Conservation (phyloP, 2,888 invertebrate genomes). For the Dryobota labecula region DNA sequence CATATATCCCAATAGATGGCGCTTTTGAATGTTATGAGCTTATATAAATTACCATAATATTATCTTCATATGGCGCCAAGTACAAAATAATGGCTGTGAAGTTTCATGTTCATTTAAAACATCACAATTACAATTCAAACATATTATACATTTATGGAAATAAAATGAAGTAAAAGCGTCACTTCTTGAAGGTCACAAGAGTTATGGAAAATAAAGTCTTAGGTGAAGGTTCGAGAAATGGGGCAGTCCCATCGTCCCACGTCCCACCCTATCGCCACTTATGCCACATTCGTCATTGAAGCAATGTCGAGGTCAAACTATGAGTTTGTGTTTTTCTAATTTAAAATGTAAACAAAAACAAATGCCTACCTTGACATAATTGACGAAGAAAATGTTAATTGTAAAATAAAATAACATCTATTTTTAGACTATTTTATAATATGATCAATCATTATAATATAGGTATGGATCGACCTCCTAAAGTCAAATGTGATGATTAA, state of each 20-base stretch:
- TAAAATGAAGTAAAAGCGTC: background rate
- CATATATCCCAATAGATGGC: slow-evolving; percentile 60
- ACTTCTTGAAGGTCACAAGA: slow-evolving; percentile 31
- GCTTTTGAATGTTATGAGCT: slow-evolving; percentile 22
- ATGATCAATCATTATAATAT: slow-evolving; percentile 8
- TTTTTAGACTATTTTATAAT: background rate
- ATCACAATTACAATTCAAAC: background rate
- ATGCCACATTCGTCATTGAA: slow-evolving; percentile 21
- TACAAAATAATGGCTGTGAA: slow-evolving; percentile 6
- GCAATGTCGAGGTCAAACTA: slow-evolving; percentile 23
- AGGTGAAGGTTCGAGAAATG: slow-evolving; percentile 14
- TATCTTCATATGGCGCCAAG: slow-evolving; percentile 14
- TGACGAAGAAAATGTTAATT: background rate
- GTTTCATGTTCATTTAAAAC: background rate
- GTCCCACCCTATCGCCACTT: slow-evolving; percentile 10
- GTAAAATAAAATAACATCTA: background rate
- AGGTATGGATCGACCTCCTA: slow-evolving; percentile 28
- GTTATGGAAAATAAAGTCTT: slow-evolving; percentile 27
- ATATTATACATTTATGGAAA: background rate
- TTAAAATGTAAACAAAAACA: background rate
- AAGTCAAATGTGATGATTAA: slow-evolving; percentile 46
- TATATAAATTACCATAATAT: background rate
- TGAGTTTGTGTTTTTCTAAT: slow-evolving; percentile 12
- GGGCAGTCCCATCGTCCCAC: background rate
- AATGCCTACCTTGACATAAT: slow-evolving; percentile 7